Percentiles rank a stretch among this genome's conserved stretches.
These are phyloP conservation scores for Actenoides lindsayi DNA, from an alignment of 2,113 vertebrate species.

Conservation along the genomic window DNA sequence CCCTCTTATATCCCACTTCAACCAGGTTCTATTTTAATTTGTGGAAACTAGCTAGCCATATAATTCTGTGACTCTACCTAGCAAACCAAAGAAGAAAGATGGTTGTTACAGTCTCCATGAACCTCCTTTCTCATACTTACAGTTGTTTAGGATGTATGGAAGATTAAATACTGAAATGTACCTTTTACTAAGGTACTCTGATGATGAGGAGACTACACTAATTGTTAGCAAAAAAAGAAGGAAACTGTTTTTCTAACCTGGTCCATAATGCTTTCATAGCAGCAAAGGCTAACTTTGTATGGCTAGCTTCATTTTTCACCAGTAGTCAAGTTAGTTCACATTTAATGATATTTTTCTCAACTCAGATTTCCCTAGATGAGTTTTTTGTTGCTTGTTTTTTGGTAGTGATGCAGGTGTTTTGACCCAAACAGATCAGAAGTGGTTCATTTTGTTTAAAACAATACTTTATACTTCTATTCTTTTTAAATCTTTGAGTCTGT, in stretches of 20 bases:
- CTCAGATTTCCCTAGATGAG: neutral
- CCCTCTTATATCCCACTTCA: rapidly evolving
- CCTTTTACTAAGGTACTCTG: neutral
- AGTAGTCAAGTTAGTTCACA: neutral
- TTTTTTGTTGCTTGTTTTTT: neutral
- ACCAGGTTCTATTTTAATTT: neutral
- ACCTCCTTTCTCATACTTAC: neutral
- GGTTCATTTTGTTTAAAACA: neutral
- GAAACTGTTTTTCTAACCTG: neutral
- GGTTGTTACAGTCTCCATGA: neutral
- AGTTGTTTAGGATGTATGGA: neutral
- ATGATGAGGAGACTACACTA: neutral
- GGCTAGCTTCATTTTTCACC: neutral
- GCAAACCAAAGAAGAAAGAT: neutral
- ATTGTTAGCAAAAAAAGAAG: neutral
- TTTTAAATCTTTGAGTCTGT: neutral
- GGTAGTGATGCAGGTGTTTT: neutral
- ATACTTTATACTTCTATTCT: neutral
- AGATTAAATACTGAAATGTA: neutral
- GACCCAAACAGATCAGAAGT: neutral
- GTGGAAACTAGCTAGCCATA: neutral
- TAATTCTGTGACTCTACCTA: neutral
- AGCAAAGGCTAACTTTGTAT: neutral
- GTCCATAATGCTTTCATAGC: neutral
- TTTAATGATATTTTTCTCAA: constrained; percentile 1